Evolutionary conservation across 2,797 vertebrate species (phyloP), one percentile per base, ranked within the genome.

Genomic region (Labeo calbasu): DNA sequence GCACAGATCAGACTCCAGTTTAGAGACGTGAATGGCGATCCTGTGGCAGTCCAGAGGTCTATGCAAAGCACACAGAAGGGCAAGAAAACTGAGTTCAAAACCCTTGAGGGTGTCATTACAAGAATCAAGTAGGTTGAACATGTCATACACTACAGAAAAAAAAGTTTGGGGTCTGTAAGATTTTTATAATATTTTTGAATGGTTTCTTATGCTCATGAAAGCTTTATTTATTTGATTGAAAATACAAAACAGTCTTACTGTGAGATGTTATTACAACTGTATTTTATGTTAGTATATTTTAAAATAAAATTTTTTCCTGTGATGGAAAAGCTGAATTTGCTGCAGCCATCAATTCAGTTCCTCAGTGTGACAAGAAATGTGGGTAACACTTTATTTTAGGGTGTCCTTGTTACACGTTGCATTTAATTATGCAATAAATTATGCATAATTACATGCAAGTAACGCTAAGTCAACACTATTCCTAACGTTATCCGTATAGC

Each of bases 1-100:
- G 98, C 98, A 43, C 98, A 99, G 91, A 99, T 99, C 85, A 94
- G 96, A 23, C 92, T 99, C 25, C 95, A 97, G 88, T 99, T 99
- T 83, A 92, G 93, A 9, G 97, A 98, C 43, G 95, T 98, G 28
- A 99, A 95, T 0, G 96, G 96, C 40, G 96, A 97, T 28, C 86
- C 94, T 4, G 0, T 97, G 5, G 94, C 95, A 32, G 96, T 99
- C 17, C 98, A 99, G 0, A 94, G 97, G 86, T 98, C 98, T 84
- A 98, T 99, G 98, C 91, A 96, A 71, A 97, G 97, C 86, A 97
- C 97, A 32, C 97, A 98, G 93, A 99, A 98, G 88, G 96, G 96
- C 81, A 99, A 98, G 89, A 96, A 94, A 89, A 92, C 95, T 0
- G 96, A 97, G 83, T 99, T 99, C 86, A 99, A 98, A 94, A 99